Conservation (phyloP, 2,888 invertebrate species). For the Rhamphomyia laevipes region DNA sequence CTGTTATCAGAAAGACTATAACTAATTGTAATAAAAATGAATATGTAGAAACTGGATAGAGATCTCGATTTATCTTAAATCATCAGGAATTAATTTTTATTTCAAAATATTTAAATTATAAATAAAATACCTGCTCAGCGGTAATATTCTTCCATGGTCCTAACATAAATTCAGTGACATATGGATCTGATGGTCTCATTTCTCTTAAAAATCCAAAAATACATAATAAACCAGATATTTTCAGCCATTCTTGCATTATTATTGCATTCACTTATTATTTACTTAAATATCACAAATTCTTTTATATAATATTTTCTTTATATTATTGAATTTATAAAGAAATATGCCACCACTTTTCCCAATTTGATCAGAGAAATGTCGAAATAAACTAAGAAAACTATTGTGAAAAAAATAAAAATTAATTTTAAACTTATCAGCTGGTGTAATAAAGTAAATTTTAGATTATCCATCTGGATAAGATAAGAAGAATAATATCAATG, state of each 20-base stretch:
- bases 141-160: conserved; percentile 71
- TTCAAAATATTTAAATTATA: neutral
- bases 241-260: conserved; percentile 51
- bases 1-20: conserved; percentile 72
- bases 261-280: too few species aligned
- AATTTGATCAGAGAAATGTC: too few species aligned
- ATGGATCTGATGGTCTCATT: conserved; percentile 78
- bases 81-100: conserved; percentile 40
- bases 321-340: neutral
- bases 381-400: too few species aligned
- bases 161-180: conserved; percentile 64
- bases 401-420: too few species aligned
- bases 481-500: too few species aligned
- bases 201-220: conserved; percentile 72
- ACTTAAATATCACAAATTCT: too few species aligned
- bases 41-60: conserved; percentile 81
- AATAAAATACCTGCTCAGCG: conserved; percentile 21
- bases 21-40: conserved; percentile 65
- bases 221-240: conserved; percentile 59
- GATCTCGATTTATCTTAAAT: conserved; percentile 64
- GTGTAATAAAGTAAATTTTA: too few species aligned
- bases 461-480: too few species aligned
- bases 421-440: too few species aligned
- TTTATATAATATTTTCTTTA: neutral
- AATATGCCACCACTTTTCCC: too few species aligned